Conservation (phyloP, 2,888 invertebrate species). For the Chydorus sphaericus region DNA sequence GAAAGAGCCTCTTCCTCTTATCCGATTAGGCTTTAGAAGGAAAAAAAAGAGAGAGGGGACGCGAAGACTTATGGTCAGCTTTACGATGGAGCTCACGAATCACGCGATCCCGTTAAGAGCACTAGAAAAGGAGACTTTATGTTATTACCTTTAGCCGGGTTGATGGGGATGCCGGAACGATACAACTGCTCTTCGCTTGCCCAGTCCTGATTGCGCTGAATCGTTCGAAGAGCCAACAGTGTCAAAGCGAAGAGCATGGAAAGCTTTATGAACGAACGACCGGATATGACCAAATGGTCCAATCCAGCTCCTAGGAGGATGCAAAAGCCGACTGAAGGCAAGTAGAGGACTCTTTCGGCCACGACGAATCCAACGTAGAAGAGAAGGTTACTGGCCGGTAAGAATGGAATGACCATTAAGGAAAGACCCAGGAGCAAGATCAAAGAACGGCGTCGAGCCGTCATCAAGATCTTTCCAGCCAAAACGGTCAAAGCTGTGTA, state of each 20-base stretch:
- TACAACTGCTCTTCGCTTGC: constrained; percentile 82
- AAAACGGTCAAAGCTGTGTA: constrained; percentile 38
- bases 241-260: constrained; percentile 23
- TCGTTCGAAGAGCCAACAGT: constrained; percentile 43
- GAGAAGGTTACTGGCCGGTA: constrained; percentile 89
- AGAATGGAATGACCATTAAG: constrained; percentile 76
- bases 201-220: constrained; percentile 80
- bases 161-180: constrained; percentile 73
- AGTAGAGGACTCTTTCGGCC: constrained; percentile 87
- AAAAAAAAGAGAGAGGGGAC: background rate
- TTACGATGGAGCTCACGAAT: background rate
- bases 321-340: constrained; percentile 91
- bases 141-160: constrained; percentile 85
- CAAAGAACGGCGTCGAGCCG: too few species aligned
- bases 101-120: background rate
- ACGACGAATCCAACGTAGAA: constrained; percentile 98
- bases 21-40: too few species aligned
- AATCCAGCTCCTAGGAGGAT: constrained; percentile 66
- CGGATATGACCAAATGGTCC: constrained; percentile 33
- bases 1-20: too few species aligned
- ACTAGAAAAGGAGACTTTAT: background rate
- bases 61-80: background rate
- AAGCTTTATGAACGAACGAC: too few species aligned
- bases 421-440: too few species aligned
- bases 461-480: constrained; percentile 27